Evolutionary conservation across 2,797 vertebrate genomes (phyloP), one percentile per base, ranked within the genome.

Genomic region (Acanthopagrus latus): DNA sequence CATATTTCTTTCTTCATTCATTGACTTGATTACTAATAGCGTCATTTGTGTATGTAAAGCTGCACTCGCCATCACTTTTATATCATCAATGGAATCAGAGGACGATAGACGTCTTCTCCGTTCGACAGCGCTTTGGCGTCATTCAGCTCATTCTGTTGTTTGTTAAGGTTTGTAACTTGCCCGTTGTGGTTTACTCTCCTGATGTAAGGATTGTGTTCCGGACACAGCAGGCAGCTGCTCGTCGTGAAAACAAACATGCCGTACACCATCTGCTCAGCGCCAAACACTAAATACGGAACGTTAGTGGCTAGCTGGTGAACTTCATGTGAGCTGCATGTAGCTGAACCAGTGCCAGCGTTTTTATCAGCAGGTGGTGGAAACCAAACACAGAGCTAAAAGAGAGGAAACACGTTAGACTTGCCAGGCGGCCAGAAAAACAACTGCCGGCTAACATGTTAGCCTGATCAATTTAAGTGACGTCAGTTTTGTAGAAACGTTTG

Each of bases 1-100:
- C 60, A 47, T n/a, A 29, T 78, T 66, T 75, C 59, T 27, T 21
- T 64, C n/a, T n/a, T 46, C 21, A 48, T 67, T 12, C 21, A 16
- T 58, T 17, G 2, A 6, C 18, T 62, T 46, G 4, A 33, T 4
- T 48, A 11, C 3, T 27, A 23, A 33, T 48, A n/a, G 38, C 2
- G 3, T 25, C 21, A 55, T 59, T 63, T 62, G 16, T n/a, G 9
- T 20, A 25, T 54, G 23, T 29, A 64, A 27, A 38, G n/a, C 47
- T 58, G 33, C 52, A 44, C 9, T 23, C n/a, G 6, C 14, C 7
- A n/a, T 25, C n/a, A 12, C n/a, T 51, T 57, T 44, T 54, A 10
- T n/a, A 21, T 46, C 16, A 14, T 17, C 23, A 38, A 43, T 44
- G 12, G 10, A 43, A 43, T n/a, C 18, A 72, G 52, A 58, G 44